Evolutionary conservation across 2,888 invertebrate genomes (phyloP), one percentile per base, ranked within the genome.

Genomic region (Erebia ligea): DNA sequence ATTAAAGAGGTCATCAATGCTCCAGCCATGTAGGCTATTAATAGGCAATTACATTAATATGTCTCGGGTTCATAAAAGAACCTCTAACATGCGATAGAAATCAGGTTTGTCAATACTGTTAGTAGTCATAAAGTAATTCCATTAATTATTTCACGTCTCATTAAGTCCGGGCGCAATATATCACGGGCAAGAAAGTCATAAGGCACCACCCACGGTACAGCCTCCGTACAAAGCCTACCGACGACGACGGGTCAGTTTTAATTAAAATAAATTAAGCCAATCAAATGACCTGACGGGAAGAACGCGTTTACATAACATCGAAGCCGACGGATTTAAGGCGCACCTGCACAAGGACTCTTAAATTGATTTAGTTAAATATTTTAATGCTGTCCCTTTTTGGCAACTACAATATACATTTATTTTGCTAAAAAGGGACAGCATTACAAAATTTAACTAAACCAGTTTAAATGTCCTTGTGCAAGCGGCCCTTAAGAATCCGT

Each of bases 231-330:
- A 76, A 73, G 74, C 75, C 75, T 76, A 77, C 73, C 73, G 75
- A 76, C 67, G 50, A 48, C 34, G 34, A 1, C 48, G 17, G 67
- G 40, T 77, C 77, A 76, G 75, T 77, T 79, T 76, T 81, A 81
- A 81, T 81, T 80, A 81, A 77, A 81, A 80, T 79, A 78, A 78
- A 81, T 80, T 80, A 78, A 75, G 57, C 73, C 73, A 75, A 79
- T 78, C 75, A 76, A 75, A 70, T 67, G 70, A 73, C 69, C 65
- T 67, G 58, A 50, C 34, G 17, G 57, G 25, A 58, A 45, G 13
- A 56, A 15, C 50, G 25, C 56, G 62, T 66, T 70, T 68, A 73
- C 61, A 71, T 15, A 15, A 45, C 65, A 17, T 50, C 11, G 40
- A 45, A 15, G 52, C 63, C 58, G 40, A 34, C 34, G 6, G 34